phyloP scores from a whole-genome alignment of 2,797 vertebrate genomes.

The Pseudomugil tenellus region DNA sequence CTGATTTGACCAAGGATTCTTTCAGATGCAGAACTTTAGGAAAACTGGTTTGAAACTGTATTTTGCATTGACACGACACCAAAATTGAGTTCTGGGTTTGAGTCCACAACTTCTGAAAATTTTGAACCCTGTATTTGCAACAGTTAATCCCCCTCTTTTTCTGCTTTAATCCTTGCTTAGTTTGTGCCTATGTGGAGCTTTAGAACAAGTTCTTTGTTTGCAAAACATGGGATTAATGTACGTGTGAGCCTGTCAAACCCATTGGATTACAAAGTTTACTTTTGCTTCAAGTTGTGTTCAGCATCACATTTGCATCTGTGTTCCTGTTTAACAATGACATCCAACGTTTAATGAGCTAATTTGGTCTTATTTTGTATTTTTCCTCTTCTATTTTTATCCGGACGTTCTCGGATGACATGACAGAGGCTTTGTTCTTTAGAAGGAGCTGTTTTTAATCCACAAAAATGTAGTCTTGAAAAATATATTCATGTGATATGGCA shows the following conservation, averaged over 20 bases:
- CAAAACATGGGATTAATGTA: slow-evolving; percentile 67
- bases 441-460: slow-evolving; percentile 30
- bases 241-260: slow-evolving; percentile 53
- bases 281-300: slow-evolving; percentile 22
- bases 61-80: slow-evolving; percentile 9
- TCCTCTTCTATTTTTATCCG: slow-evolving; percentile 38
- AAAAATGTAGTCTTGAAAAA: slow-evolving; percentile 24
- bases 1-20: not conserved
- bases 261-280: slow-evolving; percentile 62
- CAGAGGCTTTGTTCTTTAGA: slow-evolving; percentile 28
- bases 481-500: slow-evolving; percentile 9
- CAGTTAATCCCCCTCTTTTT: slow-evolving; percentile 45
- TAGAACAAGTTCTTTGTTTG: slow-evolving; percentile 55
- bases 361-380: slow-evolving; percentile 24
- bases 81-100: slow-evolving; percentile 26
- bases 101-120: slow-evolving; percentile 47
- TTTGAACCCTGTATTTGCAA: slow-evolving; percentile 42
- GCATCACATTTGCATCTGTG: slow-evolving; percentile 9
- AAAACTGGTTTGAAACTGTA: slow-evolving; percentile 33
- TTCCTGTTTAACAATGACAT: slow-evolving; percentile 5
- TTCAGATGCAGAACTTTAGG: slow-evolving; percentile 29
- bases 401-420: slow-evolving; percentile 18
- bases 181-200: slow-evolving; percentile 59
- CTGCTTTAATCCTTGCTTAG: slow-evolving; percentile 64
- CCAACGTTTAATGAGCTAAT: not conserved